phyloP scores from a whole-genome alignment of 1,140 invertebrate species.

The Orchesella cincta region DNA sequence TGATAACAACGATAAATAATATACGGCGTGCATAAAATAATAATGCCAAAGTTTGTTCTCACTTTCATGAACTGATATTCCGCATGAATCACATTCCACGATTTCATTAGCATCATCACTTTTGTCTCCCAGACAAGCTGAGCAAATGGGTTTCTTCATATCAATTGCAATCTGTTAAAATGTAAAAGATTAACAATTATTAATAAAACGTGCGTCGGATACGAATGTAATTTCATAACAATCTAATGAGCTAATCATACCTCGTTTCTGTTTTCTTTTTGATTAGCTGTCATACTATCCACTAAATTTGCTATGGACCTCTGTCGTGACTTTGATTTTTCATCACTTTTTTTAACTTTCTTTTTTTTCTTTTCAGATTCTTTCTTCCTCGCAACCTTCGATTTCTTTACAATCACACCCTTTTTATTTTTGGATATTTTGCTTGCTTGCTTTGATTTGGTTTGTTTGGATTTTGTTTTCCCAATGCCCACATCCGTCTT shows the following conservation, averaged over 20 bases:
- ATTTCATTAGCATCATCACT: slow-evolving; percentile 94
- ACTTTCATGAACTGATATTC: slow-evolving; percentile 93
- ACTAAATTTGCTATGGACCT: slow-evolving; percentile 28
- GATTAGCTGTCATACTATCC: neutral
- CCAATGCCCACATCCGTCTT: neutral
- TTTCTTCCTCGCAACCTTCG: neutral
- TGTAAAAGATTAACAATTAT: neutral
- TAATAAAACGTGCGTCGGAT: neutral
- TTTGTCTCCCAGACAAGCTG: slow-evolving; percentile 87
- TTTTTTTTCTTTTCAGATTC: slow-evolving; percentile 12
- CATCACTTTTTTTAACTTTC: slow-evolving; percentile 25
- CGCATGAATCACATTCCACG: slow-evolving; percentile 94
- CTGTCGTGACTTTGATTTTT: slow-evolving; percentile 25
- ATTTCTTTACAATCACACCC: neutral
- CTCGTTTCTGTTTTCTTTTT: slow-evolving; percentile 15
- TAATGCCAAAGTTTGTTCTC: slow-evolving; percentile 39
- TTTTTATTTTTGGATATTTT: neutral
- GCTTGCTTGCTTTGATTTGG: slow-evolving; percentile 12
- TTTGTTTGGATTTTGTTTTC: slow-evolving; percentile 30
- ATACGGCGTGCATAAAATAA: neutral
- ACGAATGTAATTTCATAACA: neutral
- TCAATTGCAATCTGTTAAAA: too few species aligned
- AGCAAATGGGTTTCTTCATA: slow-evolving; percentile 74
- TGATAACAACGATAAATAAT: neutral
- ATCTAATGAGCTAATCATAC: neutral